phyloP scores from a whole-genome alignment of 2,113 vertebrate species.

The Corynorhinus townsendii region DNA sequence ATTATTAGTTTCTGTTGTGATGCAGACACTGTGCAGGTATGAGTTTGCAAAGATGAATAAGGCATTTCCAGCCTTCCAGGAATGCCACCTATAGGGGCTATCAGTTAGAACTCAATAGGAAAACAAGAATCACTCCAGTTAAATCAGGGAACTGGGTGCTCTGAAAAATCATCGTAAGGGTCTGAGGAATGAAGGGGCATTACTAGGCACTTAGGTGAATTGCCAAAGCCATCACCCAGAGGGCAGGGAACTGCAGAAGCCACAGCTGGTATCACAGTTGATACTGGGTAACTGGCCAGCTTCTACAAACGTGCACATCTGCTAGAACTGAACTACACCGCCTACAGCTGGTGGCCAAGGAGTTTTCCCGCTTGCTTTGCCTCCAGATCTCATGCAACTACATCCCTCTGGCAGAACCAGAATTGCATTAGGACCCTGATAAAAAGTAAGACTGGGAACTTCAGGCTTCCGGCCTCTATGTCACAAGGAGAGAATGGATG shows the following conservation, averaged over 20 bases:
- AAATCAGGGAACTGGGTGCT: background rate
- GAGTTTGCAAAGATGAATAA: background rate
- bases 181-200: background rate
- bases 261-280: background rate
- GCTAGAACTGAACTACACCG: background rate
- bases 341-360: background rate
- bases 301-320: background rate
- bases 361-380: background rate
- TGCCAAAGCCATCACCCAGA: background rate
- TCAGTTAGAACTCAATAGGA: background rate
- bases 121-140: background rate
- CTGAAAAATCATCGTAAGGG: background rate
- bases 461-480: background rate
- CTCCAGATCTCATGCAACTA: background rate
- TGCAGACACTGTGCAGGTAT: background rate
- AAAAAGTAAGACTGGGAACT: background rate
- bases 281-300: background rate
- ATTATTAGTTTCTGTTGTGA: background rate
- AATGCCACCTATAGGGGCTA: rapidly evolving
- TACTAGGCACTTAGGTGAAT: background rate
- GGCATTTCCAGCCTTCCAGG: background rate
- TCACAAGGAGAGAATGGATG: background rate
- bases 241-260: background rate
- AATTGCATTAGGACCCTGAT: background rate
- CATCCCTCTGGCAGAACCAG: background rate